Evolutionary conservation across 2,888 invertebrate genomes (phyloP).

Genomic region (Hydropsyche betteni): DNA sequence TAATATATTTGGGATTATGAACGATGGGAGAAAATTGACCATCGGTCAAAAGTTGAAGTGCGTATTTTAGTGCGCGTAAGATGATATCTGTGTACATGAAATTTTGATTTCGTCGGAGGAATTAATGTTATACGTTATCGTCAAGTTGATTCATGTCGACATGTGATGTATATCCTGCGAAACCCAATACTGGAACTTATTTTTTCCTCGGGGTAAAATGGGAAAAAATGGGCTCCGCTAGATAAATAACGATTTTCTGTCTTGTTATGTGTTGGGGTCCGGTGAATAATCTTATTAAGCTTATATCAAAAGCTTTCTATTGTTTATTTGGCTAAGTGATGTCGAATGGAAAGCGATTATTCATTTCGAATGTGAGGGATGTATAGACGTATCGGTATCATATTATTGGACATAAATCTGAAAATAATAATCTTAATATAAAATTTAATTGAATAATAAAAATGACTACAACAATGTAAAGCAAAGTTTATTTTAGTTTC

Average conservation of each 20-base stretch:
- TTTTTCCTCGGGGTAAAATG: slow-evolving; percentile 22
- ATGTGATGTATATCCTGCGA: slow-evolving; percentile 16
- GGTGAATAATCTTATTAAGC: slow-evolving; percentile 10
- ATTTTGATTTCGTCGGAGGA: slow-evolving; percentile 8
- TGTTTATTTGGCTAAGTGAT: slow-evolving; percentile 39
- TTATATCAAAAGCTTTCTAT: slow-evolving; percentile 8
- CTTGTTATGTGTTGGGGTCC: slow-evolving; percentile 2
- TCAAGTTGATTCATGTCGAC: slow-evolving; percentile 24
- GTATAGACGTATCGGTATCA: too few relatives aligned
- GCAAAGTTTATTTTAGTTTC: too few relatives aligned
- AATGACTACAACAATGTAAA: too few relatives aligned
- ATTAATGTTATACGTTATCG: slow-evolving; percentile 20
- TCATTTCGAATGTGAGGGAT: slow-evolving; percentile 34
- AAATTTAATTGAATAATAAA: too few relatives aligned
- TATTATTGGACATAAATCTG: too few relatives aligned
- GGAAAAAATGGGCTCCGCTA: neutral
- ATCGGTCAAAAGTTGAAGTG: too few relatives aligned
- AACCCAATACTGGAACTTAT: neutral
- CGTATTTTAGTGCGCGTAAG: too few relatives aligned
- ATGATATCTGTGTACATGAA: neutral
- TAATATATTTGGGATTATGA: too few relatives aligned
- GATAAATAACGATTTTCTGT: slow-evolving; percentile 6
- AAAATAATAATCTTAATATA: too few relatives aligned
- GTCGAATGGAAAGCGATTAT: slow-evolving; percentile 40
- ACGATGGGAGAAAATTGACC: too few relatives aligned